These are phyloP conservation scores for Acanthaster planci DNA, from an alignment of 35 echinoderm and acorn worm genomes.

Conservation along the genomic window DNA sequence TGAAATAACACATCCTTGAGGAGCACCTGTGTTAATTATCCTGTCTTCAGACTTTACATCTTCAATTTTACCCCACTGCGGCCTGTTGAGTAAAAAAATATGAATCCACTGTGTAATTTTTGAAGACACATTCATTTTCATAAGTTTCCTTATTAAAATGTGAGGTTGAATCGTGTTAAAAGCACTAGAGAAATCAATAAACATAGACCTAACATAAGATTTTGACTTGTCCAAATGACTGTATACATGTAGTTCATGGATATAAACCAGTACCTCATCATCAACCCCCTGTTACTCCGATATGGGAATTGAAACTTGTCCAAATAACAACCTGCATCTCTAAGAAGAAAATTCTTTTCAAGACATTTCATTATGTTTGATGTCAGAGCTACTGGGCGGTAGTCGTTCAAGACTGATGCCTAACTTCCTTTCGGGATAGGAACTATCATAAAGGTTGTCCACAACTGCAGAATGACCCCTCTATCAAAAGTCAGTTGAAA, in stretches of 20 bases:
- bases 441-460: neutral
- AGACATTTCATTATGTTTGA: neutral
- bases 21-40: too few species aligned
- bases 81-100: too few species aligned
- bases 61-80: too few species aligned
- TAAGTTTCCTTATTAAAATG: too few species aligned
- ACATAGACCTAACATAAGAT: neutral
- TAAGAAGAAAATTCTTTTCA: neutral
- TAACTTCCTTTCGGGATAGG: neutral
- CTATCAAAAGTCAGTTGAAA: too few species aligned
- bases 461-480: too few species aligned
- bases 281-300: neutral
- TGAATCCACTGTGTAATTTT: too few species aligned
- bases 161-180: constrained; percentile 8
- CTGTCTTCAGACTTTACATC: too few species aligned
- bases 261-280: neutral
- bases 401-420: neutral
- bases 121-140: too few species aligned
- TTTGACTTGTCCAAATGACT: neutral
- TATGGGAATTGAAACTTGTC: neutral
- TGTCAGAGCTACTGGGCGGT: neutral
- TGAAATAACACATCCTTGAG: too few species aligned
- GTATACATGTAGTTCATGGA: neutral
- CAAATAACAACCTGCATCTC: neutral
- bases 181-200: constrained; percentile 8